Percentiles rank a stretch among this genome's conserved stretches.
Conservation (phyloP, 2,888 invertebrate genomes). For the Troglohyphantes excavatus region DNA sequence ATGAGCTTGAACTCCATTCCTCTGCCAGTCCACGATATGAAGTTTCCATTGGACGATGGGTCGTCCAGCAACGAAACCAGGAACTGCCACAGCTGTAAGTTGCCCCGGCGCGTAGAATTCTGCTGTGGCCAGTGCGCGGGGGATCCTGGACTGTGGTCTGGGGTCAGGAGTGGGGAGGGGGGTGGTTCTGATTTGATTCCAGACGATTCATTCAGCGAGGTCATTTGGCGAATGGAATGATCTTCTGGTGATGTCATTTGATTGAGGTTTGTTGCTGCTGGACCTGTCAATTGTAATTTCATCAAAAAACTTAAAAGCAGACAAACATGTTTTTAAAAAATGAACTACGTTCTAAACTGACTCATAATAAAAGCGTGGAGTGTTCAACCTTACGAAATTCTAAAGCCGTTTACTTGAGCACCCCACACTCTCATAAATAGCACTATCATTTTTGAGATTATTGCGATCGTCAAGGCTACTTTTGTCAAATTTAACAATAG, state of each 20-base stretch:
- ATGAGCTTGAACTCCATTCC: slow-evolving; percentile 97
- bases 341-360: too few relatives aligned
- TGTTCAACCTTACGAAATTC: too few relatives aligned
- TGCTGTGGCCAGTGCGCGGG: slow-evolving; percentile 5
- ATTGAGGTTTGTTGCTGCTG: neutral
- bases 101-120: slow-evolving; percentile 85
- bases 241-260: slow-evolving; percentile 7
- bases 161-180: slow-evolving; percentile 55
- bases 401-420: too few relatives aligned
- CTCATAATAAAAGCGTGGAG: too few relatives aligned
- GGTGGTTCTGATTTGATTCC: slow-evolving; percentile 68
- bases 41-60: slow-evolving; percentile 82
- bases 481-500: too few relatives aligned
- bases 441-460: too few relatives aligned
- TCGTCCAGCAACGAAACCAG: slow-evolving; percentile 88
- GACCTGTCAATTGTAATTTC: too few relatives aligned
- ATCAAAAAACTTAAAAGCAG: too few relatives aligned
- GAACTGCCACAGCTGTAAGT: slow-evolving; percentile 97
- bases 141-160: slow-evolving; percentile 55
- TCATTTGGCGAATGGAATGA: neutral
- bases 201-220: too few relatives aligned
- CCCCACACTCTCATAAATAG: too few relatives aligned
- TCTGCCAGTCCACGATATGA: slow-evolving; percentile 95
- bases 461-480: too few relatives aligned
- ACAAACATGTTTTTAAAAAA: too few relatives aligned